Evolutionary conservation across 2,888 invertebrate genomes (phyloP).

Genomic region (Macrosiphum euphorbiae): DNA sequence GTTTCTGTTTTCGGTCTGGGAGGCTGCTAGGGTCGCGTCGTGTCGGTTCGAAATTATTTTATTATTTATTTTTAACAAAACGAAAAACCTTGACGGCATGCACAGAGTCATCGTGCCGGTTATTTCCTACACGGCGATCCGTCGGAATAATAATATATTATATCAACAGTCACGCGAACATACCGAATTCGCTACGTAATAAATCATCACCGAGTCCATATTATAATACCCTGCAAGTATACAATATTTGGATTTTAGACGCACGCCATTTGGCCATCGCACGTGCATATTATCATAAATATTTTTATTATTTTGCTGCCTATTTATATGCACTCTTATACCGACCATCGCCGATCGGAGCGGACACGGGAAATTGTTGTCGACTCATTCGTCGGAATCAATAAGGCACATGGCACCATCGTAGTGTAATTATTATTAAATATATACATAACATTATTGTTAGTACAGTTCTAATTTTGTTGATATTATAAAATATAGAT

Average conservation of each 20-base stretch:
- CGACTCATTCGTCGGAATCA: background rate
- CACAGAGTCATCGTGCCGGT: background rate
- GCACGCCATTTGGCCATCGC: background rate
- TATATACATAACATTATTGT: no score
- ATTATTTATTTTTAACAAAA: background rate
- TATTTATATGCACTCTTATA: background rate
- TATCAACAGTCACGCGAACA: background rate
- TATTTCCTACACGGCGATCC: background rate
- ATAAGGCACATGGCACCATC: background rate
- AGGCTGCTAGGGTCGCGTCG: background rate
- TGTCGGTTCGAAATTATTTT: background rate
- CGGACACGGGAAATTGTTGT: fast-evolving
- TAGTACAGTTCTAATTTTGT: background rate
- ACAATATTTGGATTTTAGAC: background rate
- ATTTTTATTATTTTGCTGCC: background rate
- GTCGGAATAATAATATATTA: background rate
- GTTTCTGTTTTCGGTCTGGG: background rate
- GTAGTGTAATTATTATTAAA: no score
- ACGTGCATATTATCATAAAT: background rate
- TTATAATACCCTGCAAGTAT: background rate
- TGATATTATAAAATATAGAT: background rate
- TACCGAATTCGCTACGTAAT: background rate
- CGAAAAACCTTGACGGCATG: background rate
- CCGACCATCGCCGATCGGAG: background rate
- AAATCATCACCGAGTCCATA: background rate